Evolutionary conservation across 2,888 invertebrate species (phyloP), one percentile per base, ranked within the genome.

Genomic region (Tinea trinotella): DNA sequence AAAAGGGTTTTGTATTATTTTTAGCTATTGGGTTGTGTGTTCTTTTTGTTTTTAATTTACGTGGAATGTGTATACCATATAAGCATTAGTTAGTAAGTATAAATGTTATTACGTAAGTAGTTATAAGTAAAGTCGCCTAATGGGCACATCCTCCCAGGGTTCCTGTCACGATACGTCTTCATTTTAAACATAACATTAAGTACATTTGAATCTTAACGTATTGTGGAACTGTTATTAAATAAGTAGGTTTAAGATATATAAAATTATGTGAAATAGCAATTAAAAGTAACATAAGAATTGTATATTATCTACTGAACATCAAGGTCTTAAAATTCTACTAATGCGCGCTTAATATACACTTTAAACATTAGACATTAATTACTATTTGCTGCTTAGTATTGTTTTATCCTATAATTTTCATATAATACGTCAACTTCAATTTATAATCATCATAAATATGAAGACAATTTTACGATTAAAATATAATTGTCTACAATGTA

Each of bases 71-170:
- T n/a, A n/a, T 7, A 30, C 7, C 30, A 4, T 22, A n/a, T 30
- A 30, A 30, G 7, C n/a, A 30, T 30, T 30, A 30, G 9, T 30
- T 2, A 30, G 7, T 30, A 30, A n/a, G 3, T 22, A 22, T 22
- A 22, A n/a, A 35, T 35, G 35, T 35, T 35, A 40, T 40, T 40
- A 40, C 2, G 13, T 40, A 40, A 15, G 12, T 40, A 7, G 40
- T 15, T 15, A 15, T 57, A 53, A 54, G 36, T 44, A 58, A 56
- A 55, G 48, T 22, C 30, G 50, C 44, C 54, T 56, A 57, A 56
- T 56, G 56, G 57, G 49, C 53, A 40, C 54, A 50, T 54, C 54
- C 50, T 40, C 6, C 13, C 40, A 13, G 13, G 40, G 40, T 40
- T 40, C 40, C 40, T 40, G 40, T 40, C 40, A 40, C 40, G 5